These are phyloP conservation scores for Scolopax mira DNA, from an alignment of 2,113 vertebrate genomes.

Conservation along the genomic window DNA sequence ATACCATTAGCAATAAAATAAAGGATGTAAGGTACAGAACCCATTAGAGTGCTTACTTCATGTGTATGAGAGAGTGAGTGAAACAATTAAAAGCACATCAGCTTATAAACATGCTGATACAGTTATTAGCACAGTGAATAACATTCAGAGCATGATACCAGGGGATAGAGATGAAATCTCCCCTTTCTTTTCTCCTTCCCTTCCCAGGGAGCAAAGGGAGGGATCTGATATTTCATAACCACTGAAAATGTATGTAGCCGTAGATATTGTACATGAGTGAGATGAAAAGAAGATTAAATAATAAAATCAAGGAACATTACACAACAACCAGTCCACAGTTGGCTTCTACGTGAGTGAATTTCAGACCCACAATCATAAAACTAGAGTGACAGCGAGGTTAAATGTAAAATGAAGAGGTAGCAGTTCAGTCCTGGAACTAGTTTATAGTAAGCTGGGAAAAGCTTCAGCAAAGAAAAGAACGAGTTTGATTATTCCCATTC, in stretches of 20 bases:
- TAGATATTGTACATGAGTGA: background rate
- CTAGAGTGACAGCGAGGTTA: background rate
- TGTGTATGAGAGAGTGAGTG: slow-evolving; percentile 46
- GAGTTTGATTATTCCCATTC: background rate
- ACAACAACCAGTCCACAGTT: background rate
- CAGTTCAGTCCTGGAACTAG: background rate
- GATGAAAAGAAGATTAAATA: slow-evolving; percentile 40
- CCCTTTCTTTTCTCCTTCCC: background rate
- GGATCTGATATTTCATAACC: background rate
- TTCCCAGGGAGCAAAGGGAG: background rate
- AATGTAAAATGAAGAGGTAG: background rate
- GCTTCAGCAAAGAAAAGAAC: background rate
- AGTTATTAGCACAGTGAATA: slow-evolving; percentile 72
- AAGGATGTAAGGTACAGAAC: slow-evolving; percentile 66
- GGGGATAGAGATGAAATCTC: slow-evolving; percentile 48
- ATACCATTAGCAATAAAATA: slow-evolving; percentile 79
- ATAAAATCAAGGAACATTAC: slow-evolving; percentile 6
- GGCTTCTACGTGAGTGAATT: background rate
- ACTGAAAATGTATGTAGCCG: background rate
- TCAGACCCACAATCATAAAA: background rate
- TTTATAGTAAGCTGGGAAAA: background rate
- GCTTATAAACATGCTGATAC: slow-evolving; percentile 74
- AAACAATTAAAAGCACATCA: slow-evolving; percentile 77
- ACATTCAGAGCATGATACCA: slow-evolving; percentile 39
- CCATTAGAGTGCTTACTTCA: slow-evolving; percentile 74